Base-by-base conservation (phyloP, 2,113 vertebrate species). In the Tympanuchus pallidicinctus region DNA sequence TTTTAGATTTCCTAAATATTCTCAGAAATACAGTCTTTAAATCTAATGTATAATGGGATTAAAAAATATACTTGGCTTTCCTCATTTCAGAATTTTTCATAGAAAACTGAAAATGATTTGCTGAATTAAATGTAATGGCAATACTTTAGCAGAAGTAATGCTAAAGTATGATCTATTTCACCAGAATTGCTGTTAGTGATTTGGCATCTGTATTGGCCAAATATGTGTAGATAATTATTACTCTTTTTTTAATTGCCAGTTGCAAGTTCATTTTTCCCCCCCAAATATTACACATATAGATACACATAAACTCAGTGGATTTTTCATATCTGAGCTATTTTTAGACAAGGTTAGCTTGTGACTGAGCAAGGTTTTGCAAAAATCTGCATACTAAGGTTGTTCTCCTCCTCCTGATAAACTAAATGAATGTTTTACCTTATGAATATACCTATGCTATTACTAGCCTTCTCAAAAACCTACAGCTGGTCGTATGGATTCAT, bases 361-460 rank as follows among this genome's bases (percentile, higher is more conserved):
- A 93, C 76, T 54, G 1, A 90, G 87, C 3, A 75, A 66, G n/a
- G 85, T 78, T 92, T 89, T 81, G 40, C 54, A 95, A 89, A 92
- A 89, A 90, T 74, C 28, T 92, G 28, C 80, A 87, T 73, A 78
- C n/a, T 52, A 86, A 95, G 67, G 80, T 83, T 86, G 88, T 94
- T 94, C 92, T 47, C 59, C 43, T 80, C 43, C 64, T 95, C 50
- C 74, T 85, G 91, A 81, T 88, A 71, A 95, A 82, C 70, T 77
- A 93, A 94, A 93, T 88, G 16, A 74, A 34, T 74, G 56, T 71
- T 89, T 86, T 85, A 73, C 63, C 76, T 92, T 75, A 93, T 88
- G 92, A 92, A 94, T 94, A 90, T 76, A 70, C 21, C 89, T 81
- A 48, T 48, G 40, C 6, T 83, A 57, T 90, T 92, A 92, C 60